Base-by-base conservation (phyloP, 2,888 invertebrate species). In the Hypena proboscidalis region DNA sequence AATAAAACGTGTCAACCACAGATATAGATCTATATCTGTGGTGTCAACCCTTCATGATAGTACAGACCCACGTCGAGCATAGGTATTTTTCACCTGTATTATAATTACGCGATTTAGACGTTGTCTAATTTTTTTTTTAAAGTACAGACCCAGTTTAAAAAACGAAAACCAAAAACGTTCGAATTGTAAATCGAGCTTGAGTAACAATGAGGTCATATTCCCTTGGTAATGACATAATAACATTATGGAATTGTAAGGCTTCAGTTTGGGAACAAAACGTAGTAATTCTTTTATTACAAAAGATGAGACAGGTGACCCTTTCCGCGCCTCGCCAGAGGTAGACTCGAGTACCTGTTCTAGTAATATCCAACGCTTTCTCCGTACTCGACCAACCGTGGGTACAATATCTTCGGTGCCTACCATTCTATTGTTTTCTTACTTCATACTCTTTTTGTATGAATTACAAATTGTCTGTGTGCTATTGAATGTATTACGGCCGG, bases 281-380 rank as follows among this genome's bases (percentile, higher is more conserved):
- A 4, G 23, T 14, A n/a, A n/a, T n/a, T n/a, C n/a, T n/a, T 15
- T 9, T 30, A 37, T 3, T 29, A 10, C 4, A 29, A 29, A 39
- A 39, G 33, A 35, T 14, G 11, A 23, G 35, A 22, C 54, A 35
- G 19, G 11, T 26, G 35, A 22, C 54, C 56, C 59, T 51, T 55
- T 8, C 10, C 13, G 11, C 19, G 30, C 3, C 17, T 4, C 22
- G 32, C 38, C 11, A 34, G 23, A 44, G 27, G 42, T 34, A 23
- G 29, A 40, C 26, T n/a, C n/a, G 34, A 36, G 30, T 39, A 38
- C 36, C 32, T 49, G 31, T 27, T 46, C 34, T 6, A 55, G 47
- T 55, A 52, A 36, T 41, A 54, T 43, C 41, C 39, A 53, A 66
- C 69, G 80, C 84, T 85, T 85, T 85, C 85, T 77, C 83, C 53